A percentile compares a stretch with the other conserved stretches of the same genome.
Conservation (phyloP, 2,888 invertebrate genomes). For the Folsomia manolachei region DNA sequence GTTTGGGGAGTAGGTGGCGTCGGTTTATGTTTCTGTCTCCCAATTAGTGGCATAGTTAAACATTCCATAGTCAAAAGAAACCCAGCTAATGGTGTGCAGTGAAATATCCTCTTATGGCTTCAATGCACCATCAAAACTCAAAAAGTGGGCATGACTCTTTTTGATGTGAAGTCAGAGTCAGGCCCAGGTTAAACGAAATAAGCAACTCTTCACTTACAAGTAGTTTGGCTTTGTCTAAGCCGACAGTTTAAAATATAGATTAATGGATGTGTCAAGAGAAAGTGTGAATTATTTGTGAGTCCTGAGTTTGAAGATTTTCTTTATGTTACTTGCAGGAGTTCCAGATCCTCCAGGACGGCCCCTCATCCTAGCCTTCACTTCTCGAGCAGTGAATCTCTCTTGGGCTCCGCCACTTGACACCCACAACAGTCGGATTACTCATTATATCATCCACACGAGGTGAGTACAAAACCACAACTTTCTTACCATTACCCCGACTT, state of each 20-base stretch:
- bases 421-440: slow-evolving; percentile 67
- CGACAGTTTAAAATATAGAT: slow-evolving; percentile 36
- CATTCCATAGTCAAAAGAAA: no score
- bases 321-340: slow-evolving; percentile 51
- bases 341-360: slow-evolving; percentile 70
- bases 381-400: slow-evolving; percentile 69
- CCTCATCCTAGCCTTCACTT: slow-evolving; percentile 69
- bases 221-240: slow-evolving; percentile 13
- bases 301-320: slow-evolving; percentile 13
- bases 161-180: no score
- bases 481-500: slow-evolving; percentile 6
- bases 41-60: no score
- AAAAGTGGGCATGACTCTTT: no score
- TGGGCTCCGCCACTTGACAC: slow-evolving; percentile 71
- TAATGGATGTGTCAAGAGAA: slow-evolving; percentile 42
- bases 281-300: slow-evolving; percentile 39
- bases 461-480: slow-evolving; percentile 55
- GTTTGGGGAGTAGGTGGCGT: no score
- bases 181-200: no score
- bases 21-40: no score
- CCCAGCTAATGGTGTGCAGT: no score
- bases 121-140: no score
- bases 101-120: no score
- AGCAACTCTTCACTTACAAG: not conserved
- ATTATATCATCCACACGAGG: slow-evolving; percentile 72